Percentiles rank a stretch among this genome's conserved stretches.
Evolutionary conservation across 1,140 invertebrate species (phyloP).

Genomic region (Drosophila yakuba): DNA sequence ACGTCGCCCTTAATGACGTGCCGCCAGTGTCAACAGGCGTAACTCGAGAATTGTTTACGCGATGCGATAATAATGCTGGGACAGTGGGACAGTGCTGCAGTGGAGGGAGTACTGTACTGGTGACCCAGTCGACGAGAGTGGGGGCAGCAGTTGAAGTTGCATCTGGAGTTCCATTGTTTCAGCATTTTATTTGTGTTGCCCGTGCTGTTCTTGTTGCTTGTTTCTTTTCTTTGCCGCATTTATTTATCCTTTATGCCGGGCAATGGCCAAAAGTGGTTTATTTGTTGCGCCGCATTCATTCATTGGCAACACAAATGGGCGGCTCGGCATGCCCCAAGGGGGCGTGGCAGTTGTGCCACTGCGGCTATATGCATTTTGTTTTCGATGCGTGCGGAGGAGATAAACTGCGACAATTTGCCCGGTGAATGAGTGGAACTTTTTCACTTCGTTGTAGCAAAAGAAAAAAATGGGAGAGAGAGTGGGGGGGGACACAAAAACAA

Average conservation of each 20-base stretch:
- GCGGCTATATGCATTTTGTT: conserved; percentile 9
- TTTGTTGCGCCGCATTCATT: conserved; percentile 56
- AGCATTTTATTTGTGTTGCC: background rate
- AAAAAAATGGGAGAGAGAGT: background rate
- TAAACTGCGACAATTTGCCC: conserved; percentile 82
- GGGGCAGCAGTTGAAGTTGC: conserved; percentile 48
- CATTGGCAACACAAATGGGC: conserved; percentile 44
- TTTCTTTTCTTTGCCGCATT: conserved; percentile 26
- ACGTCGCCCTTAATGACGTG: conserved; percentile 68
- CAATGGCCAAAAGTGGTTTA: conserved; percentile 64
- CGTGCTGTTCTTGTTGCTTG: too few species aligned
- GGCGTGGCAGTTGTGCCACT: conserved; percentile 23
- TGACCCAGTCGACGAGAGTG: conserved; percentile 1
- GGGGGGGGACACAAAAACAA: conserved; percentile 33
- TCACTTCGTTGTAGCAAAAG: conserved; percentile 23
- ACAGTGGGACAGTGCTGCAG: conserved; percentile 13
- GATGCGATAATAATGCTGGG: conserved; percentile 60
- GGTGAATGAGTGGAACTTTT: conserved; percentile 73
- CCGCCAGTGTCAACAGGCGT: conserved; percentile 69
- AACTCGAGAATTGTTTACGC: conserved; percentile 61
- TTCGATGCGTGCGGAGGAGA: conserved; percentile 65
- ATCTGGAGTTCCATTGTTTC: conserved; percentile 54
- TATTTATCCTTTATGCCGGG: conserved; percentile 51
- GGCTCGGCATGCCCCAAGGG: background rate
- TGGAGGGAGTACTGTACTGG: background rate